Evolutionary conservation across 2,888 invertebrate genomes (phyloP), one percentile per base, ranked within the genome.

Genomic region (Trichopria drosophilae): DNA sequence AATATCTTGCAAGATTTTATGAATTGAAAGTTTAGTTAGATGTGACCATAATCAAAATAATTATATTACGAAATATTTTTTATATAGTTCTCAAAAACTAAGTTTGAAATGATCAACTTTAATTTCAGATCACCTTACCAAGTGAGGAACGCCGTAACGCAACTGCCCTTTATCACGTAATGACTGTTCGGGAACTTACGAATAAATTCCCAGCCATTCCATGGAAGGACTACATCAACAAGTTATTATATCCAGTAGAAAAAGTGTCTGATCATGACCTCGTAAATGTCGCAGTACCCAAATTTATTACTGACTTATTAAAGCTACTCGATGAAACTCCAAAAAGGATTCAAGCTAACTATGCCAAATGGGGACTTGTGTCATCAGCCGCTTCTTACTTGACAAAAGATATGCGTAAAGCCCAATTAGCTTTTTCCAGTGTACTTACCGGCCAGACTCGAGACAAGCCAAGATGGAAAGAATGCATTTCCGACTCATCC

Each of bases 111-210:
- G n/a, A n/a, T n/a, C n/a, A n/a, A n/a, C n/a, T n/a, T n/a, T n/a
- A n/a, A n/a, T 32, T 31, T 12, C 37, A 63, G 61, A 58, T 61
- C 16, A 57, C 61, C 1, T 28, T 58, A 19, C 90, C 92, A 5
- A 82, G 86, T 63, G 94, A 93, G 72, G 88, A 93, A 76, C 82
- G 93, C 34, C 82, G 93, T 55, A 93, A 94, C 72, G 89, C 90
- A 5, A 87, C 90, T 9, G 85, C 85, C 61, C 78, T 93, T 10
- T 93, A 94, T 78, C 92, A 94, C 67, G 87, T 90, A 7, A 90
- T 90, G 84, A 87, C 87, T 0, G 78, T 94, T 20, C 75, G 77
- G 1, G 82, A 93, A 63, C 75, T 95, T 37, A 85, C 90, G 69
- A 66, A 78, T 39, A 84, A 84, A 64, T 92, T 86, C 78, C 85